Conservation (phyloP, 2,113 vertebrate genomes). For the Istiophorus platypterus region DNA sequence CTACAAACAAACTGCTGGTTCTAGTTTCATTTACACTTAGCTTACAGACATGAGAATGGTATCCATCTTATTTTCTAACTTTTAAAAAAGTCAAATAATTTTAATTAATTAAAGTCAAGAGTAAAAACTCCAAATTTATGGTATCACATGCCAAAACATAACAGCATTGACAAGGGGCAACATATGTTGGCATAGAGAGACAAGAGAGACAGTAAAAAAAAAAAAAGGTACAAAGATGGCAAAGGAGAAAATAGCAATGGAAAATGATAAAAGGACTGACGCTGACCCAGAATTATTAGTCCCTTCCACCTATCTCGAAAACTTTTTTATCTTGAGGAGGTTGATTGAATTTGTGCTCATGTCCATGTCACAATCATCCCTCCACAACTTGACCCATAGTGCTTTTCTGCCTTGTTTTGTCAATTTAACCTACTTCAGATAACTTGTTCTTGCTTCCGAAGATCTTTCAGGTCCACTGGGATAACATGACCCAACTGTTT, state of each 20-base stretch:
- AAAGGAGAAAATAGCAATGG: too few relatives aligned
- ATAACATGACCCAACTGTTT: conserved; percentile 20
- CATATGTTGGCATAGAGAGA: neutral
- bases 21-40: too few relatives aligned
- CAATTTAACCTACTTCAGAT: conserved; percentile 29
- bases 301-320: conserved; percentile 8
- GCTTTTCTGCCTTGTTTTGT: conserved; percentile 22
- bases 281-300: neutral
- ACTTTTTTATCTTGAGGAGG: conserved; percentile 11
- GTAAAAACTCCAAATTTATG: too few relatives aligned
- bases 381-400: conserved; percentile 32
- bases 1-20: too few relatives aligned
- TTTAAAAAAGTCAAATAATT: too few relatives aligned
- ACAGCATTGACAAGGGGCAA: neutral
- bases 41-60: too few relatives aligned
- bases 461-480: neutral
- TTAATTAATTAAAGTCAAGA: too few relatives aligned
- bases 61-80: too few relatives aligned
- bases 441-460: conserved; percentile 18
- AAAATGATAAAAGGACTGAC: too few relatives aligned
- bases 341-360: neutral
- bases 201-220: neutral
- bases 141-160: too few relatives aligned
- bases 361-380: conserved; percentile 21
- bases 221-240: neutral